Percentiles rank a stretch among this genome's conserved stretches.
phyloP scores from a whole-genome alignment of 2,797 vertebrate genomes.

The Bovichtus variegatus region DNA sequence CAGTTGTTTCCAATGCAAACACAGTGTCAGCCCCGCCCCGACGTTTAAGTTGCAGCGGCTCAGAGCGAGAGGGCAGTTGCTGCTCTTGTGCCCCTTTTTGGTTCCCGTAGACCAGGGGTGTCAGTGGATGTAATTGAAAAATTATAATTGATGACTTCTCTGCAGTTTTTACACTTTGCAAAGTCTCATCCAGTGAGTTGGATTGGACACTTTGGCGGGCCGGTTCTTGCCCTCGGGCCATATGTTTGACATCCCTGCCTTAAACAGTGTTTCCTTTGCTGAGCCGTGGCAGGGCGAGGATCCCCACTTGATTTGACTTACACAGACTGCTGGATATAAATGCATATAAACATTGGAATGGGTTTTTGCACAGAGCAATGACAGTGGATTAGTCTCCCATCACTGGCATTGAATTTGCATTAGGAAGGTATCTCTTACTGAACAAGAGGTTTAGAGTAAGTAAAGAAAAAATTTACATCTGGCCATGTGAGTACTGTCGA shows the following conservation, averaged over 20 bases:
- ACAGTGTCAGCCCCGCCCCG: neutral
- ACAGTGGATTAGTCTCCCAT: neutral
- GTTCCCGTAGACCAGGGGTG: no score
- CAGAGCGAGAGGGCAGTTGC: neutral
- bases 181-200: no score
- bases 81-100: neutral
- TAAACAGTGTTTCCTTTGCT: neutral
- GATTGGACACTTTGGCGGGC: no score
- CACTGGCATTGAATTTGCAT: neutral
- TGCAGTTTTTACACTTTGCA: no score
- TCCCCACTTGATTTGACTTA: neutral
- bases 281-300: neutral
- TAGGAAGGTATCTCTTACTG: no score
- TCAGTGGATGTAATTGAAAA: no score
- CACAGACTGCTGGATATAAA: neutral
- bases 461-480: no score
- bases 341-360: neutral
- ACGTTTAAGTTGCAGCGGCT: neutral
- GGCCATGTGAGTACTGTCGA: neutral
- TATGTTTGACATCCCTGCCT: no score
- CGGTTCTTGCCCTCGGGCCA: no score
- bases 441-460: neutral
- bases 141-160: no score
- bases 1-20: neutral
- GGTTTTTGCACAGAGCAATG: neutral